Percentiles rank a stretch among this genome's conserved stretches.
These are phyloP conservation scores for Cerastis leucographa DNA, from an alignment of 2,888 invertebrate genomes.

Conservation along the genomic window DNA sequence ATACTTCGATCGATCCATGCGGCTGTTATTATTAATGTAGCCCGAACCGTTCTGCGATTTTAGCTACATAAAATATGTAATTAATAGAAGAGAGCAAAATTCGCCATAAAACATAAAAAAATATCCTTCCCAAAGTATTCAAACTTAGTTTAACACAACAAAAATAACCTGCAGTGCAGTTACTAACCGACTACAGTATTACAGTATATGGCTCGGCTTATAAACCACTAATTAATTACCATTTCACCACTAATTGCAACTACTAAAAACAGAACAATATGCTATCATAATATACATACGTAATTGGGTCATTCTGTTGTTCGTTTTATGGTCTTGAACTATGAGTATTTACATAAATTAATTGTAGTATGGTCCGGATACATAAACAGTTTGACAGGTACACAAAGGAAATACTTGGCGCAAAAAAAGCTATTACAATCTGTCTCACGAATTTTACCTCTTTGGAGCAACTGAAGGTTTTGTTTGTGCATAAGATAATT, in stretches of 20 bases:
- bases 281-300: neutral
- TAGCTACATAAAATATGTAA: too few species aligned
- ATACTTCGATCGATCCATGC: too few species aligned
- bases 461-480: too few species aligned
- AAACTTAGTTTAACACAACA: too few species aligned
- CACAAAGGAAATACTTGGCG: neutral
- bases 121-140: neutral
- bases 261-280: conserved; percentile 2
- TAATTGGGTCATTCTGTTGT: conserved; percentile 14
- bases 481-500: too few species aligned
- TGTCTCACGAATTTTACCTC: too few species aligned
- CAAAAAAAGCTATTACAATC: too few species aligned
- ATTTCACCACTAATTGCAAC: neutral
- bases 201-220: conserved; percentile 1
- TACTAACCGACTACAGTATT: neutral
- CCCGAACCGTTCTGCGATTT: too few species aligned
- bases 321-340: neutral
- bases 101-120: too few species aligned
- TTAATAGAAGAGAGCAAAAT: too few species aligned
- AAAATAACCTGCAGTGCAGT: neutral
- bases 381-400: neutral
- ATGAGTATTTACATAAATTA: neutral
- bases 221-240: conserved; percentile 27
- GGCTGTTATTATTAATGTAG: too few species aligned
- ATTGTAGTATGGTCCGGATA: neutral